Percentiles rank a stretch among this genome's conserved stretches.
Conservation (phyloP, 2,113 vertebrate species). For the Ursus arctos region DNA sequence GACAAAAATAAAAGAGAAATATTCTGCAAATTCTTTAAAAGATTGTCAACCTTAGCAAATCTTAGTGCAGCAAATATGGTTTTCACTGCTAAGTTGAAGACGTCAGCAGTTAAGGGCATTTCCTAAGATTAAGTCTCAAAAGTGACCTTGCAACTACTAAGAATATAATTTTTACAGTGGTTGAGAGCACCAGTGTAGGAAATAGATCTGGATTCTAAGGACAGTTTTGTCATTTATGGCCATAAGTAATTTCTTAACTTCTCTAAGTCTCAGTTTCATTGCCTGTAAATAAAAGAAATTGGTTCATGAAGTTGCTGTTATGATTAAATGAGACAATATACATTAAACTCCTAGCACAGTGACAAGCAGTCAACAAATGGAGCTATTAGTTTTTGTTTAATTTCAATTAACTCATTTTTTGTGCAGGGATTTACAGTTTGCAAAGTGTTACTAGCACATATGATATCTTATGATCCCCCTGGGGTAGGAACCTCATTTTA, state of each 20-base stretch:
- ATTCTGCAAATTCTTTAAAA: conserved; percentile 53
- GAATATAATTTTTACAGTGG: conserved; percentile 35
- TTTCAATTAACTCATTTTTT: conserved; percentile 37
- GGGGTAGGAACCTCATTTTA: neutral
- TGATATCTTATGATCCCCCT: neutral
- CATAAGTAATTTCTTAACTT: conserved; percentile 48
- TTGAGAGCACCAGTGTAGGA: conserved; percentile 21
- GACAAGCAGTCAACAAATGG: neutral
- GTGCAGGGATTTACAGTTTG: neutral
- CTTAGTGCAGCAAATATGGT: neutral
- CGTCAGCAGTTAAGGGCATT: conserved; percentile 55
- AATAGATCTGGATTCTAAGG: conserved; percentile 7
- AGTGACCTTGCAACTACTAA: conserved; percentile 50
- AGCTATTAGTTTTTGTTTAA: conserved; percentile 47
- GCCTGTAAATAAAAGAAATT: conserved; percentile 47
- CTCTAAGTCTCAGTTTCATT: conserved; percentile 53
- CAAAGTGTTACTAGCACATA: conserved; percentile 26
- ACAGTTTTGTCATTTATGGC: conserved; percentile 28
- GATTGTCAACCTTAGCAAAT: conserved; percentile 16
- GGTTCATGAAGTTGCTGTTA: conserved; percentile 21
- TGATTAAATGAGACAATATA: conserved; percentile 49
- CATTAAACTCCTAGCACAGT: neutral
- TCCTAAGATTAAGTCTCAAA: conserved; percentile 54
- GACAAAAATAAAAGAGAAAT: conserved; percentile 34
- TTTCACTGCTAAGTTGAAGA: conserved; percentile 58